These are phyloP conservation scores for Diadegma fenestrale DNA, from an alignment of 2,888 invertebrate genomes.

Conservation along the genomic window DNA sequence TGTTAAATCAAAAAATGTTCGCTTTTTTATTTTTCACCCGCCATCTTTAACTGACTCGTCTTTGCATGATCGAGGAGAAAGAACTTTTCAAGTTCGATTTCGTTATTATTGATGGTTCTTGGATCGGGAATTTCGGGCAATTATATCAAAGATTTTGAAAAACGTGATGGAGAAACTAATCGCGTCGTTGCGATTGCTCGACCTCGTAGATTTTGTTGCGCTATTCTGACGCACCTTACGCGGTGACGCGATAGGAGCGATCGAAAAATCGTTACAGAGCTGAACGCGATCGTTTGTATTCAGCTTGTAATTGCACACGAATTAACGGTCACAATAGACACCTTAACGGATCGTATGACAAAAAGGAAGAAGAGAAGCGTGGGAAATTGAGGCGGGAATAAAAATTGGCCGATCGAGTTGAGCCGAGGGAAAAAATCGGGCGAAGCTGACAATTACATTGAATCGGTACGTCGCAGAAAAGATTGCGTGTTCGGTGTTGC, in stretches of 20 bases:
- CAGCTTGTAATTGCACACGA: neutral
- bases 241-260: slow-evolving; percentile 21
- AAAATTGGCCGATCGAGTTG: slow-evolving; percentile 11
- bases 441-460: slow-evolving; percentile 25
- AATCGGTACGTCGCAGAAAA: slow-evolving; percentile 23
- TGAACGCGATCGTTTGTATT: slow-evolving; percentile 27
- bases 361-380: slow-evolving; percentile 39
- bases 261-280: slow-evolving; percentile 20
- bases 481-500: neutral
- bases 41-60: neutral
- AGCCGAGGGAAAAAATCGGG: slow-evolving; percentile 11
- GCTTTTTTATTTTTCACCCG: neutral
- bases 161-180: neutral
- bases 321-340: slow-evolving; percentile 33
- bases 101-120: too few relatives aligned
- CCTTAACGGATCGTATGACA: slow-evolving; percentile 16
- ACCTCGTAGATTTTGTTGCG: neutral
- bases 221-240: slow-evolving; percentile 34
- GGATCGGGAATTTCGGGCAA: too few relatives aligned
- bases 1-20: neutral
- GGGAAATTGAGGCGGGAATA: slow-evolving; percentile 50
- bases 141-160: neutral
- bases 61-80: too few relatives aligned
- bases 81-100: too few relatives aligned
- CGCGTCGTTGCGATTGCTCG: neutral